Evolutionary conservation across 2,113 vertebrate species (phyloP).

Genomic region (Dipodomys stephensi): DNA sequence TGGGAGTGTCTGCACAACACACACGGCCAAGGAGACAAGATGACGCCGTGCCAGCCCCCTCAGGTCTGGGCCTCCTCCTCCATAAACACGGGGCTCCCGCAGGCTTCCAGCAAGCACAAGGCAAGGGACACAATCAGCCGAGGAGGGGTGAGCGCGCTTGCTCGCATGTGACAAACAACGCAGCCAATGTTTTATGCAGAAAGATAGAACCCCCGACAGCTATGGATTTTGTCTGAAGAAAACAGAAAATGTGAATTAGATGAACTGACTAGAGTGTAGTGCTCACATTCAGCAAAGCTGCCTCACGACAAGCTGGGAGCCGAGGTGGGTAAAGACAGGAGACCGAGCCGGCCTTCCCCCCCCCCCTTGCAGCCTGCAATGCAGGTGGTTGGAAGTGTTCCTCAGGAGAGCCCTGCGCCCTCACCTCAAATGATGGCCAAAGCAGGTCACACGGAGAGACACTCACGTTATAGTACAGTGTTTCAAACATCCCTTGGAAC

Average conservation of each 20-base stretch:
- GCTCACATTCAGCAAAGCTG: neutral
- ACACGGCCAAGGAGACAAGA: neutral
- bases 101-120: neutral
- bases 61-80: too few relatives aligned
- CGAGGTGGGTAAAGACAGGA: neutral
- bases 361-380: too few relatives aligned
- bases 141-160: neutral
- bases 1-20: neutral
- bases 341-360: too few relatives aligned
- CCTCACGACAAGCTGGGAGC: neutral
- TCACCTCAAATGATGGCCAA: neutral
- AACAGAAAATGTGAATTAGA: neutral
- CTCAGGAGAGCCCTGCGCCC: neutral
- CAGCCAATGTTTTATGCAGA: neutral
- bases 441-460: neutral
- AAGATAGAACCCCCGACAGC: too few relatives aligned
- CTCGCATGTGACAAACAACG: neutral
- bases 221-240: neutral
- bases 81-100: neutral
- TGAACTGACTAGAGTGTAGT: neutral
- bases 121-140: neutral
- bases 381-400: neutral
- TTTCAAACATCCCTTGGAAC: conserved; percentile 18
- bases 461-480: neutral
- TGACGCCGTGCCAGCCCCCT: too few relatives aligned